phyloP scores from a whole-genome alignment of 2,113 vertebrate genomes.

The Nothocercus julius region DNA sequence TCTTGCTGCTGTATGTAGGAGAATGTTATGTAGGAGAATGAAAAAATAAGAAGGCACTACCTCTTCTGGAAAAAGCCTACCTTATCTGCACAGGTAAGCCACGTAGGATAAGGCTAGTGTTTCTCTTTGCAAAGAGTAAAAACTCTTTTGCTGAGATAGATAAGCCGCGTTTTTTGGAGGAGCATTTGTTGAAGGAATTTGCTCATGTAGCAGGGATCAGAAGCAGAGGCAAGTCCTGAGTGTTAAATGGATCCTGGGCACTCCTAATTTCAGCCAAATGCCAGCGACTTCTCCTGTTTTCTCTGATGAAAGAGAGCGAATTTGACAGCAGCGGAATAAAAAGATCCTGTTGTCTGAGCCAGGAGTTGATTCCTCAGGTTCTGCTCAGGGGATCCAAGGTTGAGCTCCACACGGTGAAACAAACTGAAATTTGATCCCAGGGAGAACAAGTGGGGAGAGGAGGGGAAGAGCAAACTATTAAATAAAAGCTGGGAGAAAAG shows the following conservation, averaged over 20 bases:
- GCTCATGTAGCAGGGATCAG: neutral
- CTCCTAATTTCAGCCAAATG: neutral
- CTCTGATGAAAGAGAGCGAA: neutral
- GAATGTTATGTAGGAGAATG: neutral
- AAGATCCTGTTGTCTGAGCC: neutral
- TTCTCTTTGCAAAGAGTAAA: neutral
- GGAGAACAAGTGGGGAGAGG: neutral
- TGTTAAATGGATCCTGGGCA: neutral
- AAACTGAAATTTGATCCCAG: neutral
- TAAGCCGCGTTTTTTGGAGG: neutral
- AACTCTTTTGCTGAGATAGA: neutral
- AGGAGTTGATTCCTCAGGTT: conserved; percentile 9
- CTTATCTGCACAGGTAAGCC: neutral
- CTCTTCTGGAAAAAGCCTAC: neutral
- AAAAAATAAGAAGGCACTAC: neutral
- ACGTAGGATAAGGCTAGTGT: neutral
- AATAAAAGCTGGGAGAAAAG: conserved; percentile 36
- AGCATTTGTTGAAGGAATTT: neutral
- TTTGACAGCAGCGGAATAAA: neutral
- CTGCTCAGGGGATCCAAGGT: neutral
- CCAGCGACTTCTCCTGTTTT: neutral
- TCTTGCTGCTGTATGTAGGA: neutral
- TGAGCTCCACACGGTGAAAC: conserved; percentile 4
- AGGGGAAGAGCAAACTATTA: conserved; percentile 32
- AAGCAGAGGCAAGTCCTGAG: neutral